Percentiles rank a stretch among this genome's conserved stretches.
Conservation (phyloP, 2,113 vertebrate genomes). For the Zosterops pallidus region DNA sequence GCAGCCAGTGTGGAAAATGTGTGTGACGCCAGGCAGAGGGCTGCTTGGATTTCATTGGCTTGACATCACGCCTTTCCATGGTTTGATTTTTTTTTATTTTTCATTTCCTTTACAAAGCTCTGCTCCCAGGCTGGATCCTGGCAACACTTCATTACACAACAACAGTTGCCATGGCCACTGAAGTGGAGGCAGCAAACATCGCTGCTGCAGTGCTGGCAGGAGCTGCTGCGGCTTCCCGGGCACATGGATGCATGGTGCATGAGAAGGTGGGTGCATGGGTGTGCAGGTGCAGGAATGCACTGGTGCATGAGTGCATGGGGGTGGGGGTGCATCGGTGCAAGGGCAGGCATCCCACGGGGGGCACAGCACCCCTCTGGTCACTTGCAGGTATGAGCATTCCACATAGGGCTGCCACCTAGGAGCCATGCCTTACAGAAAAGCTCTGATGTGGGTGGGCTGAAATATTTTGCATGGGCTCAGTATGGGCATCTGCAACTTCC, state of each 20-base stretch:
- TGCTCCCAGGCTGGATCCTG: not conserved
- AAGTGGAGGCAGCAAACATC: not conserved
- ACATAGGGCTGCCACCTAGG: not conserved
- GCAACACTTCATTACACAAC: not conserved
- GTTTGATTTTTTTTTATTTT: not conserved
- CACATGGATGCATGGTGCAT: rapidly evolving
- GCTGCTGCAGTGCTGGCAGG: rapidly evolving
- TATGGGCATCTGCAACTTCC: not conserved
- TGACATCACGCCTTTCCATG: not conserved
- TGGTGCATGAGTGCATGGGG: not conserved
- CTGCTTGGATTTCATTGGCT: not conserved
- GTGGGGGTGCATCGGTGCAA: too few relatives aligned
- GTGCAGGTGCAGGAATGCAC: not conserved
- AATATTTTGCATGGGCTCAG: not conserved
- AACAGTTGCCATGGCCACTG: conserved; percentile 41
- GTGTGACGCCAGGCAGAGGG: rapidly evolving
- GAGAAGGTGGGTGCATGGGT: not conserved
- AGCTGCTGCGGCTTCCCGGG: rapidly evolving
- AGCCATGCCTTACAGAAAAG: not conserved
- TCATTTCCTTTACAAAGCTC: not conserved
- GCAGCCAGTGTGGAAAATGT: rapidly evolving
- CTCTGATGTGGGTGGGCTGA: rapidly evolving
- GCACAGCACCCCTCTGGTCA: not conserved
- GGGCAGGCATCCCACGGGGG: not conserved
- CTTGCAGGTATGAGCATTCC: not conserved